Evolutionary conservation across 2,113 vertebrate species (phyloP).

Genomic region (Oryzias curvinotus): DNA sequence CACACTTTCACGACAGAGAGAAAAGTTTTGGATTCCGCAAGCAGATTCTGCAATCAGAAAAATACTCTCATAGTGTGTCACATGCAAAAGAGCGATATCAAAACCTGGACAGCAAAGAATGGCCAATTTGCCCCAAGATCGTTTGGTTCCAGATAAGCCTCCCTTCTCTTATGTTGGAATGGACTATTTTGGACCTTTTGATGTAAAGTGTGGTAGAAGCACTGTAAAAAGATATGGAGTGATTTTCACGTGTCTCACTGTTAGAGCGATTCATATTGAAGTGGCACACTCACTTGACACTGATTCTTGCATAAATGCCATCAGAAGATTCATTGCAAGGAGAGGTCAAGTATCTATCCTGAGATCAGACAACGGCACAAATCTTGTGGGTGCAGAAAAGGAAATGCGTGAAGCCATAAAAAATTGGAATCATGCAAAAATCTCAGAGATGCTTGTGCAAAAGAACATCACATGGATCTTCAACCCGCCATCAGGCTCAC

Average conservation of each 20-base stretch:
- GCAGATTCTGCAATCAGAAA: too few species aligned
- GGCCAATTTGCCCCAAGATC: neutral
- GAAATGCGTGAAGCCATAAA: neutral
- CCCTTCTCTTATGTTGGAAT: neutral
- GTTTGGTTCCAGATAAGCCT: neutral
- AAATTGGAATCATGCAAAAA: neutral
- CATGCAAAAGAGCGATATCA: too few species aligned
- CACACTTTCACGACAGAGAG: too few species aligned
- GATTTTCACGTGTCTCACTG: neutral
- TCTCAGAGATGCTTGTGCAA: slow-evolving; percentile 1
- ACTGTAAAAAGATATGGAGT: neutral
- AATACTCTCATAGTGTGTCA: too few species aligned
- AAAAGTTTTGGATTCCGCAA: too few species aligned
- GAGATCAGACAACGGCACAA: slow-evolving; percentile 1
- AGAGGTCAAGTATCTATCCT: neutral
- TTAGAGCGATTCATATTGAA: neutral
- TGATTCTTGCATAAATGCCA: slow-evolving; percentile 2
- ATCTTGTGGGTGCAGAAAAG: neutral
- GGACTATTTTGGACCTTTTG: neutral
- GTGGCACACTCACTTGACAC: neutral
- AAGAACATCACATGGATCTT: neutral
- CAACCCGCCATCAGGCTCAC: neutral
- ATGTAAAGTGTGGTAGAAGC: neutral
- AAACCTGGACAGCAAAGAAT: slow-evolving; percentile 4
- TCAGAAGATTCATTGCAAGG: neutral